Evolutionary conservation across 2,113 vertebrate genomes (phyloP), one percentile per base, ranked within the genome.

Genomic region (Salvelinus alpinus): DNA sequence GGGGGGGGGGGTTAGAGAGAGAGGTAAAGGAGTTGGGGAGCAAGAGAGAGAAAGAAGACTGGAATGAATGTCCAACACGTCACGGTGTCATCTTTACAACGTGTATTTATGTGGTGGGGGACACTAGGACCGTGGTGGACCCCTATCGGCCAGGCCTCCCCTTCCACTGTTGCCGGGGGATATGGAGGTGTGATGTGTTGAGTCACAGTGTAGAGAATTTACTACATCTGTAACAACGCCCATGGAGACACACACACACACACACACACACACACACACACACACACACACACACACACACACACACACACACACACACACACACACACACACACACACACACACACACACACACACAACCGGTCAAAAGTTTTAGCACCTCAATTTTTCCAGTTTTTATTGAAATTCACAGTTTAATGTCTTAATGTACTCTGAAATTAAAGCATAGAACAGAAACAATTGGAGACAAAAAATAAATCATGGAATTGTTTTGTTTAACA

Each of bases 271-370:
- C 22, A 24, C 38, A 66, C 60, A 78, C 47, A 72, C 29, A 66
- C 67, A 89, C 86, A 87, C 83, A 87, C 25, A 2, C 25, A 88
- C 85, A 2, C 25, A 27, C 25, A 2, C 25, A 27, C 25, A 78
- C 74, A 64, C 2, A 12, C 60, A 64, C 2, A 25, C 60, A 64
- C 60, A 25, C 4, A 5, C 20, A 78, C 74, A 64, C 2, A 12
- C 60, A 64, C 2, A 25, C 60, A 64, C 60, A 25, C 4, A 5
- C 20, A 78, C 74, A 64, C 2, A 24, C 60, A 64, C 2, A 64
- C 60, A 64, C 60, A 64, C 4, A 1, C 20, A 3, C 27, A 3
- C 27, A 3, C 27, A 3, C 31, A 84, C 75, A 76, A 77, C 69
- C 79, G 6, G 34, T 34, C 34, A 34, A 34, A 34, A 79, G 67